These are phyloP conservation scores for Stomorhina lunata DNA, from an alignment of 2,888 invertebrate genomes.

Conservation along the genomic window DNA sequence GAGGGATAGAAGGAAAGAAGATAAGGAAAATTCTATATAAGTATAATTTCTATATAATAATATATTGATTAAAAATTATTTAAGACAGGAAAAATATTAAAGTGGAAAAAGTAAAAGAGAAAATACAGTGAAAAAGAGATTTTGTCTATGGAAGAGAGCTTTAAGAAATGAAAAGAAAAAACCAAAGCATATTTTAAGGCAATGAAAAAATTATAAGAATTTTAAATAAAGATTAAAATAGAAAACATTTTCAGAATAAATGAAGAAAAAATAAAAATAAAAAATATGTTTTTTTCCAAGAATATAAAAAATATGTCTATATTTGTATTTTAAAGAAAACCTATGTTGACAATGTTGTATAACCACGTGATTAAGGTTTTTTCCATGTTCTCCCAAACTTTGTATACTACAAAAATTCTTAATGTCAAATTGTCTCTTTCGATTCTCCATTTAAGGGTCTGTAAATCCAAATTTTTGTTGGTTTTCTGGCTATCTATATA, in stretches of 20 bases:
- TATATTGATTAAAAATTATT: slow-evolving; percentile 61
- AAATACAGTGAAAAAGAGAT: neutral
- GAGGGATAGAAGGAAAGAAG: neutral
- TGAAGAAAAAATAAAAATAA: too few relatives aligned
- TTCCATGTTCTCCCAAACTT: slow-evolving; percentile 11
- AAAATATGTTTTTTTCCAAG: too few relatives aligned
- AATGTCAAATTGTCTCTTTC: too few relatives aligned
- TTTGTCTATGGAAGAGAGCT: too few relatives aligned
- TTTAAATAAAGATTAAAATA: too few relatives aligned
- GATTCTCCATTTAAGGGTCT: too few relatives aligned
- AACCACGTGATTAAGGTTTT: slow-evolving; percentile 52
- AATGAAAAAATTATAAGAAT: too few relatives aligned
- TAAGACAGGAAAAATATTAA: neutral
- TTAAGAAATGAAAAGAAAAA: neutral
- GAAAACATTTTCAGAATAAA: too few relatives aligned
- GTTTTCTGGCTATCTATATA: neutral
- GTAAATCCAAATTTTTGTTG: too few relatives aligned
- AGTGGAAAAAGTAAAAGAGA: neutral
- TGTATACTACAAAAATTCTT: neutral
- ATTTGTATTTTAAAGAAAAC: too few relatives aligned
- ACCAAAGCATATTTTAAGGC: too few relatives aligned
- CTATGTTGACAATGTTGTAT: slow-evolving; percentile 16
- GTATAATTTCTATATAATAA: slow-evolving; percentile 40
- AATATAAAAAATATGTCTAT: too few relatives aligned
- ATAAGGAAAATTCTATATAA: neutral